Percentiles rank a stretch among this genome's conserved stretches.
Evolutionary conservation across 2,113 vertebrate genomes (phyloP).

Genomic region (Chauna torquata): DNA sequence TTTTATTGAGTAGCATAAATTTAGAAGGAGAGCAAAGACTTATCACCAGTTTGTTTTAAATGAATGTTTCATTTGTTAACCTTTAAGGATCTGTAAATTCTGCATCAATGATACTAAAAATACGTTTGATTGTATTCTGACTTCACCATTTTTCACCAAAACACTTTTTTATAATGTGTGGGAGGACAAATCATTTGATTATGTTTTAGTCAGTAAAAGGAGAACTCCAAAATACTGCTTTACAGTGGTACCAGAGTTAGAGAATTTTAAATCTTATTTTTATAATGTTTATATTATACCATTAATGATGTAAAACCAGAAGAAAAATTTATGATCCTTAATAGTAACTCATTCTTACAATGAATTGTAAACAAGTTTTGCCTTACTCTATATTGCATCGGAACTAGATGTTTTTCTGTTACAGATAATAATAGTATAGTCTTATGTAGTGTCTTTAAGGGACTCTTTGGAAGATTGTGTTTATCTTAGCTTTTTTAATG

Average conservation of each 20-base stretch:
- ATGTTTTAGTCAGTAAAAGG: background rate
- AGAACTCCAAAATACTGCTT: background rate
- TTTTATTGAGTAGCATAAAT: background rate
- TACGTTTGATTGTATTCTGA: background rate
- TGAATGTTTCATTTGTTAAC: slow-evolving; percentile 2
- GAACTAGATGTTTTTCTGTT: background rate
- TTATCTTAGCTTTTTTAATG: background rate
- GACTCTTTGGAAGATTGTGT: background rate
- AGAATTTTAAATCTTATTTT: background rate
- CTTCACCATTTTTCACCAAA: background rate
- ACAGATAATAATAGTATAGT: background rate
- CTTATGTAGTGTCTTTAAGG: background rate
- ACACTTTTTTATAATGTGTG: background rate
- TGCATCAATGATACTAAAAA: background rate
- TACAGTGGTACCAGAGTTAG: background rate
- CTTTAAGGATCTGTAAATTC: background rate
- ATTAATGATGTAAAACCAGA: background rate
- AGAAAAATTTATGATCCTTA: background rate
- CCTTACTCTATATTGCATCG: background rate
- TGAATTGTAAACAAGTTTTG: background rate
- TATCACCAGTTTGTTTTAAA: background rate
- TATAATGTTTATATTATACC: background rate
- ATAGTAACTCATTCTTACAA: background rate
- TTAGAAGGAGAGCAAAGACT: background rate
- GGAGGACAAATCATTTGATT: background rate